These are phyloP conservation scores for Tetramorium alpestre DNA, from an alignment of 1,140 invertebrate species.

Conservation along the genomic window DNA sequence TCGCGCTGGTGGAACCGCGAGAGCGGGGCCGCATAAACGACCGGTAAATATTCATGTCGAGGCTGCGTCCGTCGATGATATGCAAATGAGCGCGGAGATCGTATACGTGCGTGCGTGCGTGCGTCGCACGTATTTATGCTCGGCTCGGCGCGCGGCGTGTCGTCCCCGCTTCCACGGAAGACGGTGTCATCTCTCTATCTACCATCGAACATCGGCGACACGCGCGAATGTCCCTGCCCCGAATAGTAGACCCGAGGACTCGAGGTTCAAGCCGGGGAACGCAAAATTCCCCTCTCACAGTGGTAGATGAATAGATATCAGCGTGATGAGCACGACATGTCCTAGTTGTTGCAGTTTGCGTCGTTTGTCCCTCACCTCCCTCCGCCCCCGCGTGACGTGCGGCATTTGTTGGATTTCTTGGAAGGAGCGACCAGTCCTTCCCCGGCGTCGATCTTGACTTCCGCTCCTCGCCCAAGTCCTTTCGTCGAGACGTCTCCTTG, in stretches of 20 bases:
- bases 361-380: not conserved
- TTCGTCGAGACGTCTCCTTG: not conserved
- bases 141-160: constrained; percentile 45
- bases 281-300: constrained; percentile 40
- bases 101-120: constrained; percentile 21
- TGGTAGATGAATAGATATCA: constrained; percentile 44
- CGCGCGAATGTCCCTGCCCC: constrained; percentile 66
- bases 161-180: constrained; percentile 72
- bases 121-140: constrained; percentile 59
- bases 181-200: constrained; percentile 73
- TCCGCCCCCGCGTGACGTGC: not conserved
- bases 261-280: not conserved
- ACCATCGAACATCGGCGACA: constrained; percentile 69
- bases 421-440: constrained; percentile 13
- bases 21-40: constrained; percentile 70
- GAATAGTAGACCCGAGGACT: constrained; percentile 46
- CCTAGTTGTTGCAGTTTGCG: not conserved
- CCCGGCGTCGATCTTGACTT: constrained; percentile 3
- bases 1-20: constrained; percentile 50
- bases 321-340: not conserved
- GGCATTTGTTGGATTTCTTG: constrained; percentile 51
- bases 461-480: not conserved
- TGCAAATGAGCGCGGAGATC: constrained; percentile 71
- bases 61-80: constrained; percentile 75
- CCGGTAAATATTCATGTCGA: constrained; percentile 79